A percentile compares a stretch with the other conserved stretches of the same genome.
These are phyloP conservation scores for Tetragnatha versicolor DNA, from an alignment of 1,140 invertebrate genomes.

Conservation along the genomic window DNA sequence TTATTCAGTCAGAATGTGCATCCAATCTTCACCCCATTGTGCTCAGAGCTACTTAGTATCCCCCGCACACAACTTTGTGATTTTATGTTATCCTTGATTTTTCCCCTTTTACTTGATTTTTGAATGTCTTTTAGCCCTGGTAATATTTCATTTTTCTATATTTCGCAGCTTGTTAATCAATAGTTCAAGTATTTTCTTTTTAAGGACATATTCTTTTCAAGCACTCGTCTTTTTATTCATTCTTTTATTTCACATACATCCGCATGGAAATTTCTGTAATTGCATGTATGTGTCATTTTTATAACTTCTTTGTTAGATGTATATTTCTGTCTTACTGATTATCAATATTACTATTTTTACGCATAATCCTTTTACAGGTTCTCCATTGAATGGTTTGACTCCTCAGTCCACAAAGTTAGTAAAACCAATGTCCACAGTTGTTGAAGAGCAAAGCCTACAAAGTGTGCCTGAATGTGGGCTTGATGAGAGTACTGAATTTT, in stretches of 20 bases:
- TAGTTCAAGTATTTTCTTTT: too few relatives aligned
- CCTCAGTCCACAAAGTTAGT: slow-evolving; percentile 80
- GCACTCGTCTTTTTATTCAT: background rate
- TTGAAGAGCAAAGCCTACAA: slow-evolving; percentile 74
- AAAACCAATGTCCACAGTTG: slow-evolving; percentile 87
- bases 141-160: too few relatives aligned
- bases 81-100: too few relatives aligned
- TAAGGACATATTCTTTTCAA: too few relatives aligned
- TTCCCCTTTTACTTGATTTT: too few relatives aligned
- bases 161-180: too few relatives aligned
- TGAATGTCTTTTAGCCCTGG: too few relatives aligned
- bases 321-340: too few relatives aligned
- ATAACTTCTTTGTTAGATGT: too few relatives aligned
- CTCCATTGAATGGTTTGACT: slow-evolving; percentile 68
- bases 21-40: background rate
- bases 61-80: slow-evolving; percentile 9
- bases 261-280: too few relatives aligned
- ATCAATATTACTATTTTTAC: background rate
- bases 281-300: too few relatives aligned
- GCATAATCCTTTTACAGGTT: slow-evolving; percentile 8
- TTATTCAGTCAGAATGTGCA: slow-evolving; percentile 23
- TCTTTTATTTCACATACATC: background rate
- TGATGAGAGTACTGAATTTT: slow-evolving; percentile 48
- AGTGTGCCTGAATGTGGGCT: slow-evolving; percentile 53
- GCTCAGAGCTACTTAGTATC: slow-evolving; percentile 7